Conservation (phyloP, 2,888 invertebrate species). For the Julus scandinavius region DNA sequence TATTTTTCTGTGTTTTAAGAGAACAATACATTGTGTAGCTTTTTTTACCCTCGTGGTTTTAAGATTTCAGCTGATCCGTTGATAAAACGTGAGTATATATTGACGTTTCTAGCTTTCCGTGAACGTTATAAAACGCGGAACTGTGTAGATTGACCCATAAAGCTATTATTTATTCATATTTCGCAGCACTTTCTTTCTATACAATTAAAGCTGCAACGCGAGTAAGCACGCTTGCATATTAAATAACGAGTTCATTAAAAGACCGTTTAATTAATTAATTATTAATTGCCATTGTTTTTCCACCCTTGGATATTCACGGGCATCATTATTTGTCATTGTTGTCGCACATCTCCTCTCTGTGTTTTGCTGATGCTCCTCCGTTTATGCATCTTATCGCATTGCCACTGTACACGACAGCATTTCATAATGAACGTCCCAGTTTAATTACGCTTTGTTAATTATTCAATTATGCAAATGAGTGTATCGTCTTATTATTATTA, state of each 20-base stretch:
- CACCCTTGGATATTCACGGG: background rate
- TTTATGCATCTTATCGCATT: background rate
- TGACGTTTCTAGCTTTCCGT: too few species aligned
- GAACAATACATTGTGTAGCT: too few species aligned
- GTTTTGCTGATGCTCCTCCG: background rate
- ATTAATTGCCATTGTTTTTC: conserved; percentile 18
- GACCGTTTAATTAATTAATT: background rate
- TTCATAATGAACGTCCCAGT: conserved; percentile 16
- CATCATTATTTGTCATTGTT: conserved; percentile 18
- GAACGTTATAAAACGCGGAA: too few species aligned
- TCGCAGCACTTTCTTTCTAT: too few species aligned
- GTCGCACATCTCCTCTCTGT: background rate
- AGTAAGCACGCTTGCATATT: background rate
- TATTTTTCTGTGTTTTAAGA: too few species aligned
- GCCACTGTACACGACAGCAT: background rate
- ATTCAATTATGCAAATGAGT: conserved; percentile 49
- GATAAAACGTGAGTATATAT: too few species aligned
- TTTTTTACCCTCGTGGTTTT: too few species aligned
- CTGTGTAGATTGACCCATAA: too few species aligned
- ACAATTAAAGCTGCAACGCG: background rate
- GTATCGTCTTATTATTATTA: conserved; percentile 15
- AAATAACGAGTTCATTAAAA: conserved; percentile 18
- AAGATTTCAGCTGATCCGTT: too few species aligned
- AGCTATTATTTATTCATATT: too few species aligned
- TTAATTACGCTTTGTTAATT: conserved; percentile 48